These are phyloP conservation scores for Papilio polyxenes DNA, from an alignment of 1,140 invertebrate species.

Conservation along the genomic window DNA sequence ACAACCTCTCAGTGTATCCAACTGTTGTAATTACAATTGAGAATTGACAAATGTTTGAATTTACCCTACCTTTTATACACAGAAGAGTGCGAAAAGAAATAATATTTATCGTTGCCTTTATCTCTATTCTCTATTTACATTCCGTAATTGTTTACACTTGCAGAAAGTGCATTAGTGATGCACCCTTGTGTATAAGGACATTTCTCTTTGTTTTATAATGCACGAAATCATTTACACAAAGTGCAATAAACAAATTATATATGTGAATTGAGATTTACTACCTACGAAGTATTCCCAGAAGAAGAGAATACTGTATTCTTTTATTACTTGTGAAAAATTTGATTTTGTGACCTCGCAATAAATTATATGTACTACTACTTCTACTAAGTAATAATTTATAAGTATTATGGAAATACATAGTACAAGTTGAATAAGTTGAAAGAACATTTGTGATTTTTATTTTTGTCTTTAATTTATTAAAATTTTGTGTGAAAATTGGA, in stretches of 20 bases:
- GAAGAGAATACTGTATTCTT: not conserved
- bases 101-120: conserved; percentile 52
- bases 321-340: conserved; percentile 13
- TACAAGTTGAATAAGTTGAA: not conserved
- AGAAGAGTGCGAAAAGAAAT: conserved; percentile 40
- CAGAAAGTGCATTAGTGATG: conserved; percentile 60
- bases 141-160: conserved; percentile 53
- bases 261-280: conserved; percentile 61
- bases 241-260: conserved; percentile 52
- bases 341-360: not conserved
- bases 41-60: conserved; percentile 15
- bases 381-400: too few species aligned
- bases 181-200: conserved; percentile 55
- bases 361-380: too few species aligned
- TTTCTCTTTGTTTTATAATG: conserved; percentile 54
- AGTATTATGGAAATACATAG: not conserved
- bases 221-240: conserved; percentile 54
- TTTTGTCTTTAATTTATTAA: too few species aligned
- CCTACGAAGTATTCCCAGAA: conserved; percentile 24
- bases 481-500: too few species aligned
- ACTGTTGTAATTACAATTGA: not conserved
- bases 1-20: not conserved
- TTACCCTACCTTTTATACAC: conserved; percentile 38
- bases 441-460: not conserved
- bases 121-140: conserved; percentile 43